Evolutionary conservation across 2,113 vertebrate genomes (phyloP), one percentile per base, ranked within the genome.

Genomic region (Ammodramus savannarum): DNA sequence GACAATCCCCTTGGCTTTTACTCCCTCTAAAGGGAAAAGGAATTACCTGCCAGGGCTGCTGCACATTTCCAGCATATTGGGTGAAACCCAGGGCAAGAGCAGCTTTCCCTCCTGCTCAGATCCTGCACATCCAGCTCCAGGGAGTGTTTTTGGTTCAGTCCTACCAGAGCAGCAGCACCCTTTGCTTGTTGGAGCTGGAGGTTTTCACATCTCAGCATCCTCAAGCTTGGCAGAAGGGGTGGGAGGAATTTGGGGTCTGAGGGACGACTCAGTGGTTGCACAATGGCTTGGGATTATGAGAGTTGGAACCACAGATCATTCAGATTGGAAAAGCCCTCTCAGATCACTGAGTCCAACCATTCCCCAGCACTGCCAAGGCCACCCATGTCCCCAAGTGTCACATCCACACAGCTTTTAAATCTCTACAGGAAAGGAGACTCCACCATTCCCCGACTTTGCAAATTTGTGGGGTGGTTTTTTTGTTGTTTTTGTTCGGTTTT

Each of bases 61-160:
- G 48, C 12, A 67, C 46, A 11, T 41, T 71, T 44, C 49, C 65
- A 32, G 11, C 13, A 6, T 2, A 0, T 0, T 57, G 43, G 51
- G 61, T 66, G 61, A 49, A 41, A 49, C 5, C 16, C 51, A 49
- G 52, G 29, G 32, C 25, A 26, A 16, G 27, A 75, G 41, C 9
- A 80, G 69, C 21, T 9, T 34, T 29, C 5, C 10, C 29, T 77
- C 44, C 41, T 89, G 17, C 39, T 72, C 3, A 0, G 65, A 6
- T 21, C 6, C 34, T 63, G 68, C 10, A 44, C 5, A 14, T 54
- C 31, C 38, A 15, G 1, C 5, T 48, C 49, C 29, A 34, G 27
- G 57, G 17, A 8, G 1, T 34, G 7, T n/a, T 32, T 32, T 51
- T 5, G 1, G n/a, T 6, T 67, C 2, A 2, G 13, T n/a, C 43